Base-by-base conservation (phyloP, 2,797 vertebrate genomes). In the Neosalanx taihuensis region DNA sequence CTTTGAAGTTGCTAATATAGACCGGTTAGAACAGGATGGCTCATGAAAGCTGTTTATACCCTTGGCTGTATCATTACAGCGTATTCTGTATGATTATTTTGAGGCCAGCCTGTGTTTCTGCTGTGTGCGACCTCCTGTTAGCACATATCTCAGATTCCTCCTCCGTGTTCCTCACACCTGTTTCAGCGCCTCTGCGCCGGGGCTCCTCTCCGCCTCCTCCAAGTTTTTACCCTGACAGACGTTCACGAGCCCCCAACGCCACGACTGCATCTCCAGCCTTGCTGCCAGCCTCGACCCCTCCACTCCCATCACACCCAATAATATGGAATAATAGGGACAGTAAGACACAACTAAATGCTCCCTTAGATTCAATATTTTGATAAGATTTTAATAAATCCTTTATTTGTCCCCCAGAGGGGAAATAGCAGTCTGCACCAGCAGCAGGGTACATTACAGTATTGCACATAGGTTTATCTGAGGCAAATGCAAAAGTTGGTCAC, bases 11-110 rank as follows among this genome's bases (percentile, higher is more conserved):
- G 9, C 4, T 26, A 0, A 20, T n/a, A 18, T 29, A 6, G 59
- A 17, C 59, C 23, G 30, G 15, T 49, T 0, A 67, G n/a, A 58
- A 65, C 3, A 69, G 91, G 91, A 89, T 90, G 0, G 87, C 10
- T 88, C 4, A 82, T 93, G 49, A 83, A 90, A 51, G 86, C 92
- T 64, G 91, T 90, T 57, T 88, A 91, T 12, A 49, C 63, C 0
- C 90, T 91, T 20, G 4, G 10, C 68, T 41, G n/a, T 59, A 70
- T 70, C 29, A 70, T 30, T 61, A 61, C 33, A 58, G 56, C 30
- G 58, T 69, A 69, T 58, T 69, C 56, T 58, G 49, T 46, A 58
- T 69, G 67, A 69, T 69, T 69, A 69, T 69, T 58, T 35, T 35
- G 41, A 64, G 31, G n/a, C 49, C 29, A 46, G 65, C 15, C 10